A percentile compares a stretch with the other conserved stretches of the same genome.
These are phyloP conservation scores for Ylistrum balloti DNA, from an alignment of 1,140 invertebrate species.

Conservation along the genomic window DNA sequence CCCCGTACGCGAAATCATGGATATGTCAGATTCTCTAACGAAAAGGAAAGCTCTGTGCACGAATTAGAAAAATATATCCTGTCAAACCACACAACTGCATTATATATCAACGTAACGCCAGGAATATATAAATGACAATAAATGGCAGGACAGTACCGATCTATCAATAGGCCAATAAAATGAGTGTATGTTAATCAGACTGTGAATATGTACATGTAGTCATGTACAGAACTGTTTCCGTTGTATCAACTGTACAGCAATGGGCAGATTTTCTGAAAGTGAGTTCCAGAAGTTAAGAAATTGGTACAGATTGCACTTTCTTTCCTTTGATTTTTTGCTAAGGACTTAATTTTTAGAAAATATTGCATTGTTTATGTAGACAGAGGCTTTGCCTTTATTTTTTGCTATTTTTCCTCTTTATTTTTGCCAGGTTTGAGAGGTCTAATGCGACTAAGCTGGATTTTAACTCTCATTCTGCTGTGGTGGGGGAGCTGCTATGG, in stretches of 20 bases:
- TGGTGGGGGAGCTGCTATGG: background rate
- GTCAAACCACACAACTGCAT: too few species aligned
- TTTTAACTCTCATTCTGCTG: slow-evolving; percentile 34
- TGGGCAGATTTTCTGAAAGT: background rate
- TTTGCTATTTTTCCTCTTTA: background rate
- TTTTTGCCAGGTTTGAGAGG: background rate
- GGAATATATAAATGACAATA: background rate
- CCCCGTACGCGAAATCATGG: too few species aligned
- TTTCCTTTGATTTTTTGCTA: background rate
- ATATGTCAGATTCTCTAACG: too few species aligned
- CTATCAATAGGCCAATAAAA: background rate
- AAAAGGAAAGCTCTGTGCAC: too few species aligned
- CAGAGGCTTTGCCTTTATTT: too few species aligned
- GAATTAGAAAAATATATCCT: too few species aligned
- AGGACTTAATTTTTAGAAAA: too few species aligned
- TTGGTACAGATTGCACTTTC: too few species aligned
- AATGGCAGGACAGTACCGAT: background rate
- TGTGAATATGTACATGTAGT: background rate
- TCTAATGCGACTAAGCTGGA: background rate
- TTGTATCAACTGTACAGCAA: background rate
- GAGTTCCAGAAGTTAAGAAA: background rate
- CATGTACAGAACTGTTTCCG: background rate
- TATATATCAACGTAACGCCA: background rate
- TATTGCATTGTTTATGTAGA: background rate
- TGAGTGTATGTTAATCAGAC: background rate